phyloP scores from a whole-genome alignment of 1,140 invertebrate species.

The Drosophila bipectinata region DNA sequence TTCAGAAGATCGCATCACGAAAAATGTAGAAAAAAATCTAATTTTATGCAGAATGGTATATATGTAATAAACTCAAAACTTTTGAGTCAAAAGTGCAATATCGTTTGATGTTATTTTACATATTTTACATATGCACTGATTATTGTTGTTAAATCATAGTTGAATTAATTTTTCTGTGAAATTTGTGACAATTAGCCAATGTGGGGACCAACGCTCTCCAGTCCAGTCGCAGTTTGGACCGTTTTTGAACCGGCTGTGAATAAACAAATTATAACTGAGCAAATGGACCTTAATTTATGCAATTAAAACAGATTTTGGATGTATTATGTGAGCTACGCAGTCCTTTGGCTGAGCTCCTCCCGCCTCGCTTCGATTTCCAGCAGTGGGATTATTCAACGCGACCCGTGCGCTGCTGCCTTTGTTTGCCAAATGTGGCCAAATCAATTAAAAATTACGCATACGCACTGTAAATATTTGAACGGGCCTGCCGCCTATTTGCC shows the following conservation, averaged over 20 bases:
- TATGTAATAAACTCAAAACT: too few species aligned
- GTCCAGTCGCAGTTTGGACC: too few species aligned
- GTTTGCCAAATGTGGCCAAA: slow-evolving; percentile 71
- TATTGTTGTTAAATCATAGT: too few species aligned
- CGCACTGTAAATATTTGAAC: slow-evolving; percentile 74
- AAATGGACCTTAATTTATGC: slow-evolving; percentile 71
- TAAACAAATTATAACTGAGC: slow-evolving; percentile 52
- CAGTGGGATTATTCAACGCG: slow-evolving; percentile 32
- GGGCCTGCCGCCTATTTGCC: slow-evolving; percentile 51
- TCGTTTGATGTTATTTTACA: too few species aligned
- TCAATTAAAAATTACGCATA: slow-evolving; percentile 82
- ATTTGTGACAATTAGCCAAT: not conserved
- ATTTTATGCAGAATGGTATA: too few species aligned
- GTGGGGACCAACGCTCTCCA: too few species aligned
- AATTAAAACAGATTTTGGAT: slow-evolving; percentile 56
- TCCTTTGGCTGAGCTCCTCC: not conserved
- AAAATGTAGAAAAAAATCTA: too few species aligned
- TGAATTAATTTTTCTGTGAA: not conserved
- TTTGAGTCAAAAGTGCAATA: too few species aligned
- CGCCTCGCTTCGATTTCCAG: slow-evolving; percentile 1
- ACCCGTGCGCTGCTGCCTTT: slow-evolving; percentile 40
- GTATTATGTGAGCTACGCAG: slow-evolving; percentile 38
- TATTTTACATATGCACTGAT: too few species aligned
- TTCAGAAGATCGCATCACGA: too few species aligned
- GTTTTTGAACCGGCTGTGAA: slow-evolving; percentile 12